Conservation (phyloP, 2,113 vertebrate genomes). For the Calyptommatus sinebrachiatus region DNA sequence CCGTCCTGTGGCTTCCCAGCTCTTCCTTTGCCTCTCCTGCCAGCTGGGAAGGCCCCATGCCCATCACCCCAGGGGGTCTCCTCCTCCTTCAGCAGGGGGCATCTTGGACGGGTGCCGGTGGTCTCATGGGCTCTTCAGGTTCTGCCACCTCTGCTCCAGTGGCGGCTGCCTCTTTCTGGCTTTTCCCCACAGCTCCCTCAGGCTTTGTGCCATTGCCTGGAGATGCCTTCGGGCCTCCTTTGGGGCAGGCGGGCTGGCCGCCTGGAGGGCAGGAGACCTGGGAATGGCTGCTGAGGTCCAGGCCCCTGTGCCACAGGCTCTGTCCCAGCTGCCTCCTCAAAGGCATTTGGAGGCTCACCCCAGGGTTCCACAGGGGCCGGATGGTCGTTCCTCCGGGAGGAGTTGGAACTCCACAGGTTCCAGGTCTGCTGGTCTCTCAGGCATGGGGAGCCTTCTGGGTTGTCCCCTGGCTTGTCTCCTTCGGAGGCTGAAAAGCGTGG, state of each 20-base stretch:
- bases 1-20: no score
- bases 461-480: conserved; percentile 38
- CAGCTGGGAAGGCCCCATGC: no score
- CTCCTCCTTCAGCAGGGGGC: conserved; percentile 47
- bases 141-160: no score
- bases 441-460: conserved; percentile 22
- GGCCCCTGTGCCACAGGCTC: conserved; percentile 75
- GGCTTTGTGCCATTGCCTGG: conserved; percentile 44
- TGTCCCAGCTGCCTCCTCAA: conserved; percentile 63
- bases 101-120: conserved; percentile 12
- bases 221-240: conserved; percentile 64
- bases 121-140: conserved; percentile 60
- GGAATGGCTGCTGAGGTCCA: conserved; percentile 75
- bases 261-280: conserved; percentile 71
- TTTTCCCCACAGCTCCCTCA: conserved; percentile 39
- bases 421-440: conserved; percentile 63
- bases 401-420: conserved; percentile 53
- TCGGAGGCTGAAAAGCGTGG: conserved; percentile 54
- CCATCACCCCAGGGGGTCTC: no score
- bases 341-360: conserved; percentile 67
- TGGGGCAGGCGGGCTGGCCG: conserved; percentile 74
- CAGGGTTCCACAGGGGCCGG: conserved; percentile 63
- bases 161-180: background rate
- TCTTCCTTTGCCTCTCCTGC: no score
- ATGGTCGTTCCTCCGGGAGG: conserved; percentile 52